A percentile compares a stretch with the other conserved stretches of the same genome.
phyloP scores from a whole-genome alignment of 2,888 invertebrate genomes.

The Drosophila tripunctata region DNA sequence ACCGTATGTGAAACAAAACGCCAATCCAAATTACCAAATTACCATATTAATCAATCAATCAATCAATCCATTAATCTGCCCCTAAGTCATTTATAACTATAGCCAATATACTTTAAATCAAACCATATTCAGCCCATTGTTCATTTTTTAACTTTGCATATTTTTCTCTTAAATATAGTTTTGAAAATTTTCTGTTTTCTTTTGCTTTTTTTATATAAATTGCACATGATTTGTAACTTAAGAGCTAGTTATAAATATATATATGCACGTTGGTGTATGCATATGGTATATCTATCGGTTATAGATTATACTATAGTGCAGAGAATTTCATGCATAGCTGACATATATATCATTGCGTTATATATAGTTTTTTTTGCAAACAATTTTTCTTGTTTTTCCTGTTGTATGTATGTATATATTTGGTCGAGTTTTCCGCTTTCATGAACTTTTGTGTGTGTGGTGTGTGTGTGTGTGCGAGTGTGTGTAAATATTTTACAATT shows the following conservation, averaged over 20 bases:
- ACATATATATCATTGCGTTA: too few species aligned
- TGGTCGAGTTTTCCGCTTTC: conserved; percentile 42
- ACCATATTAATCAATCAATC: conserved; percentile 8
- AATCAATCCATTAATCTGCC: neutral
- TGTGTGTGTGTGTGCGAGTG: conserved; percentile 8
- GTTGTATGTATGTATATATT: too few species aligned
- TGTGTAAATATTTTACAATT: conserved; percentile 10
- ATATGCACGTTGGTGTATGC: neutral
- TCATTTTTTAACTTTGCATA: neutral
- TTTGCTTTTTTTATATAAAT: conserved; percentile 44
- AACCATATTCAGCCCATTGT: conserved; percentile 1
- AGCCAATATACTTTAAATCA: conserved; percentile 1
- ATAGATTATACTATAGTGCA: conserved; percentile 6
- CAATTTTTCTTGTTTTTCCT: too few species aligned
- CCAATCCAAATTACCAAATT: conserved; percentile 29
- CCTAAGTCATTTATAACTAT: conserved; percentile 6
- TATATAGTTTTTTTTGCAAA: too few species aligned
- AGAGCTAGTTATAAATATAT: conserved; percentile 18
- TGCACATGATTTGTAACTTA: conserved; percentile 59
- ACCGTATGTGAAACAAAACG: conserved; percentile 35
- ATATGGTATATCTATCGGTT: conserved; percentile 27
- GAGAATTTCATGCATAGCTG: neutral
- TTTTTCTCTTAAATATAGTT: neutral
- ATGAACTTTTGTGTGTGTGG: conserved; percentile 19
- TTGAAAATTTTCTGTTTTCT: neutral